Conservation (phyloP, 2,113 vertebrate species). For the Bucco capensis region DNA sequence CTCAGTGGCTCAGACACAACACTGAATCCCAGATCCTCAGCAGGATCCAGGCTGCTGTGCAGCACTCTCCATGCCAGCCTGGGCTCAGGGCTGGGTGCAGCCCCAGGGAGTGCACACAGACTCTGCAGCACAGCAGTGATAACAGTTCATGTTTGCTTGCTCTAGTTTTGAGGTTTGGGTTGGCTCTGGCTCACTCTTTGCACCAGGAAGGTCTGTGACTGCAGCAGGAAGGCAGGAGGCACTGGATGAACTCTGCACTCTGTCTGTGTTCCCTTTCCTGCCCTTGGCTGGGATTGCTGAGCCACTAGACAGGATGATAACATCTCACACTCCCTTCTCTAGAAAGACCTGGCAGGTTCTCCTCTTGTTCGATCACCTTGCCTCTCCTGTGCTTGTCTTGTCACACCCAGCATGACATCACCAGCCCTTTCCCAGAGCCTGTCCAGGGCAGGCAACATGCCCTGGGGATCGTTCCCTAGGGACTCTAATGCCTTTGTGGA, state of each 20-base stretch:
- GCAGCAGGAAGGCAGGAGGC: background rate
- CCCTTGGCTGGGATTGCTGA: background rate
- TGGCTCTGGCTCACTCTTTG: background rate
- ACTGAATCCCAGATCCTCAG: background rate
- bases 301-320: background rate
- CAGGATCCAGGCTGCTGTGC: background rate
- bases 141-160: background rate
- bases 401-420: background rate
- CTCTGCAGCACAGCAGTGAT: no score
- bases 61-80: background rate
- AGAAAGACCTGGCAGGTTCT: conserved; percentile 21
- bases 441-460: background rate
- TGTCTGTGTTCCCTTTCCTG: background rate
- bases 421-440: background rate
- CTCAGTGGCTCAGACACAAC: background rate
- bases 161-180: background rate
- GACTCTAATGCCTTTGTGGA: fast-evolving
- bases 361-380: conserved; percentile 14
- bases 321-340: conserved; percentile 1
- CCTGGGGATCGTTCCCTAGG: background rate
- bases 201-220: background rate
- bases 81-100: background rate
- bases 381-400: background rate
- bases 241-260: background rate
- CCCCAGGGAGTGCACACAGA: background rate